Evolutionary conservation across 2,888 invertebrate genomes (phyloP), one percentile per base, ranked within the genome.

Genomic region (Achlya flavicornis): DNA sequence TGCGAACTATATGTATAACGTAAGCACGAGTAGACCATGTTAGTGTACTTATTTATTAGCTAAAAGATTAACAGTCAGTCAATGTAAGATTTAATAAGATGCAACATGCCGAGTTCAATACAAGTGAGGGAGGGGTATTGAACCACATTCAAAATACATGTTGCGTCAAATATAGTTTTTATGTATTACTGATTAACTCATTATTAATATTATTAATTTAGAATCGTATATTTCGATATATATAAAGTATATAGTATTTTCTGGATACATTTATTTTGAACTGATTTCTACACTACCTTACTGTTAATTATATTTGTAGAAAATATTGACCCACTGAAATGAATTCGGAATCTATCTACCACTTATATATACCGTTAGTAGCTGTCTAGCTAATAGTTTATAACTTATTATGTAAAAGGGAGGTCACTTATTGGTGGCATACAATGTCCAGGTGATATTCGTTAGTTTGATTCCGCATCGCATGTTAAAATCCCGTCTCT

Each of bases 61-160:
- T 79, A 77, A 70, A 72, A 65, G 77, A 65, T 67, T 73, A 77
- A 77, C 77, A 79, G 77, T 77, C 77, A 77, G 77, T 77, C 77
- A 69, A 79, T 77, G 71, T 72, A 61, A 77, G 73, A 77, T 64
- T 66, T 19, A 6, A 10, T 8, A 16, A 53, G 4, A 7, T 12
- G 12, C 12, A 12, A 43, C 7, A 12, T 41, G 41, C 4, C 3
- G 3, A 19, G 68, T 71, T 72, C 53, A 53, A 67, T 60, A 61
- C 63, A 66, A 65, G 70, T 5, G 35, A 76, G 65, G 68, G 70
- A 74, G 68, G 10, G 10, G 10, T 33, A 48, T 48, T 41, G 41
- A 57, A 57, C 38, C 19, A 63, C 64, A n/a, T n/a, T 7, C n/a
- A 66, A 67, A 68, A 69, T 53, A 63, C 16, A 48, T 48, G 48